A percentile compares a stretch with the other conserved stretches of the same genome.
Conservation (phyloP, 2,888 invertebrate genomes). For the Mactromeris polynyma region DNA sequence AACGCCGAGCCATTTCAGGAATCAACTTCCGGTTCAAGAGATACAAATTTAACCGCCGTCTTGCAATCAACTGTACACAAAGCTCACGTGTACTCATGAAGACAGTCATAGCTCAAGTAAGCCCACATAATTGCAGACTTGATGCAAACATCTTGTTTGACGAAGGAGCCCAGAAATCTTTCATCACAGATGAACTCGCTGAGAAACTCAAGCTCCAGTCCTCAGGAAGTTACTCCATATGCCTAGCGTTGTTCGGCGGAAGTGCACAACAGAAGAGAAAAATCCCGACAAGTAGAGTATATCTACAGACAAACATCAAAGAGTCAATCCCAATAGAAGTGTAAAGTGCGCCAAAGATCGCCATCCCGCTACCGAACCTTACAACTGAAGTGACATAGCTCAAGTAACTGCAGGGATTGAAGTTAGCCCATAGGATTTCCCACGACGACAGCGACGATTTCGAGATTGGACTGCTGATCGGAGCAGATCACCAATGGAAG, state of each 20-base stretch:
- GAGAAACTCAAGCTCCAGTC: not conserved
- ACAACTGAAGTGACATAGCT: too few relatives aligned
- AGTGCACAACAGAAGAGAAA: not conserved
- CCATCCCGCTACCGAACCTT: conserved; percentile 31
- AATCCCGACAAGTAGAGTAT: conserved; percentile 12
- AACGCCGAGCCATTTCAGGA: too few relatives aligned
- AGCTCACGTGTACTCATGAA: not conserved
- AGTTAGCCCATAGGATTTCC: too few relatives aligned
- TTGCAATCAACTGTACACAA: not conserved
- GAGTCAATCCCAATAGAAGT: conserved; percentile 22
- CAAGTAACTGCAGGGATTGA: too few relatives aligned
- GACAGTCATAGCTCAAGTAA: conserved; percentile 4
- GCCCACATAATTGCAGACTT: not conserved
- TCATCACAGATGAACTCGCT: not conserved
- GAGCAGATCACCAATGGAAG: conserved; percentile 25
- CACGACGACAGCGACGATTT: conserved; percentile 15
- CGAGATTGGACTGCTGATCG: conserved; percentile 26
- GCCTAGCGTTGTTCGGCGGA: conserved; percentile 27
- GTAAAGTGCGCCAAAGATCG: conserved; percentile 21
- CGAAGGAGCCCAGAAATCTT: conserved; percentile 17
- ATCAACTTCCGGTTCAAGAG: not conserved
- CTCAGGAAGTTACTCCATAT: conserved; percentile 18
- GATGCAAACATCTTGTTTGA: conserved; percentile 13
- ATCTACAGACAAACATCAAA: not conserved
- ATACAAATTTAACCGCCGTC: not conserved